A percentile compares a stretch with the other conserved stretches of the same genome.
phyloP scores from a whole-genome alignment of 2,888 invertebrate genomes.

The Lacanobia wlatinum region DNA sequence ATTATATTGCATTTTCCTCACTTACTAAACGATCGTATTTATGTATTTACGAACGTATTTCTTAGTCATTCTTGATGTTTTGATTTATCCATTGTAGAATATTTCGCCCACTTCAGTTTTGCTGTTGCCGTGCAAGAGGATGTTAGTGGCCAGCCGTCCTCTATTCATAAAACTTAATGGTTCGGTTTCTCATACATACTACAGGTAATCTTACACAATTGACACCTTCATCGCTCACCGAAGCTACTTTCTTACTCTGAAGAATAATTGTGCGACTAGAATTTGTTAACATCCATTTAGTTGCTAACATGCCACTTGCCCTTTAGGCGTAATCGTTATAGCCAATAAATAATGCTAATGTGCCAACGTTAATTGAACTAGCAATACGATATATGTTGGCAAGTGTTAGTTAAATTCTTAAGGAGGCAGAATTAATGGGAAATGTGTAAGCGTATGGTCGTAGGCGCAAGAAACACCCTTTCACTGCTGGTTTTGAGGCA shows the following conservation, averaged over 20 bases:
- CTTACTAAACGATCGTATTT: too few relatives aligned
- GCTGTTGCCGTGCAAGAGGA: conserved; percentile 3
- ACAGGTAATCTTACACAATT: conserved; percentile 53
- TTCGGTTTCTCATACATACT: conserved; percentile 4
- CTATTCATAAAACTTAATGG: conserved; percentile 24
- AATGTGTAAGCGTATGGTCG: conserved; percentile 55
- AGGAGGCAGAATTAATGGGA: conserved; percentile 59
- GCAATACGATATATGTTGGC: conserved; percentile 61
- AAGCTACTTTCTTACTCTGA: conserved; percentile 61
- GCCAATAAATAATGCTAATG: conserved; percentile 78
- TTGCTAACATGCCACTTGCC: conserved; percentile 72
- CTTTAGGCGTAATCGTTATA: conserved; percentile 76
- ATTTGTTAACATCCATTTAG: conserved; percentile 72
- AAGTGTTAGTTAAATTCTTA: conserved; percentile 58
- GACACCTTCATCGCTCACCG: conserved; percentile 43
- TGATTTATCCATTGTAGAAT: neutral
- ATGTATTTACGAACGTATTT: too few relatives aligned
- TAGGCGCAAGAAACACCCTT: conserved; percentile 57
- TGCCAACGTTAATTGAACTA: conserved; percentile 77
- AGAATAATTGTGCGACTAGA: conserved; percentile 61
- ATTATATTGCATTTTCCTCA: too few relatives aligned
- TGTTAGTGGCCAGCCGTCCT: neutral
- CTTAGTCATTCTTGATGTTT: too few relatives aligned
- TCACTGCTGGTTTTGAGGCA: conserved; percentile 47
- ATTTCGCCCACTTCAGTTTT: conserved; percentile 8